Base-by-base conservation (phyloP, 1,140 invertebrate genomes). In the Piezodorus guildinii region DNA sequence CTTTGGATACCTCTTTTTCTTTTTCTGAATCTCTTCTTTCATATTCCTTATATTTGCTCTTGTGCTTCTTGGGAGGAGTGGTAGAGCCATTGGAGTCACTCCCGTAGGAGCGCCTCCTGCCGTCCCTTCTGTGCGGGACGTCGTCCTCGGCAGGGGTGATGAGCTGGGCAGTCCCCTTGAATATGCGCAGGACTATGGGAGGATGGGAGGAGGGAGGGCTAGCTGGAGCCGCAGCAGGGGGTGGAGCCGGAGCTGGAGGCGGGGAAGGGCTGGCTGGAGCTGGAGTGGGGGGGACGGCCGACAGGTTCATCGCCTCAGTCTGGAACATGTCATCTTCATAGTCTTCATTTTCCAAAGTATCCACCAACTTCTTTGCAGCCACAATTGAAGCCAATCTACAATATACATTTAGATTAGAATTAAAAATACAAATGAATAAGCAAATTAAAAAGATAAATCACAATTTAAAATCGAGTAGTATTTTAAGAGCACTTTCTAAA, bases 111-210 rank as follows among this genome's bases (percentile, higher is more conserved):
- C 66, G 66, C 21, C 65, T 62, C 30, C 56, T 19, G 12, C 54
- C 45, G 46, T 65, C 65, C 60, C 61, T 64, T 71, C 73, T 75
- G 69, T 74, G 75, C 66, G 79, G 79, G 58, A 79, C 72, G 72
- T 19, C 63, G 10, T 34, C 27, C 5, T 30, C 14, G 9, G 16
- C 3, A 8, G 51, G 51, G 54, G 66, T 76, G 66, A 63, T 59
- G 65, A 62, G 71, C 68, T 60, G 75, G 69, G 68, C 80, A 60
- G 83, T 84, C 9, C 81, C 81, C 67, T 82, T 81, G 66, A 82
- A 83, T 75, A 85, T 85, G 73, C 83, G 73, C 65, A 85, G 72
- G 43, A 84, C 82, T 62, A 85, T 85, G 27, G 83, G 82, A n/a
- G 83, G 81, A 72, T 83, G 82, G 10, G 74, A 71, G 65, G 79